phyloP scores from a whole-genome alignment of 2,113 vertebrate species.

The Erythrolamprus reginae region DNA sequence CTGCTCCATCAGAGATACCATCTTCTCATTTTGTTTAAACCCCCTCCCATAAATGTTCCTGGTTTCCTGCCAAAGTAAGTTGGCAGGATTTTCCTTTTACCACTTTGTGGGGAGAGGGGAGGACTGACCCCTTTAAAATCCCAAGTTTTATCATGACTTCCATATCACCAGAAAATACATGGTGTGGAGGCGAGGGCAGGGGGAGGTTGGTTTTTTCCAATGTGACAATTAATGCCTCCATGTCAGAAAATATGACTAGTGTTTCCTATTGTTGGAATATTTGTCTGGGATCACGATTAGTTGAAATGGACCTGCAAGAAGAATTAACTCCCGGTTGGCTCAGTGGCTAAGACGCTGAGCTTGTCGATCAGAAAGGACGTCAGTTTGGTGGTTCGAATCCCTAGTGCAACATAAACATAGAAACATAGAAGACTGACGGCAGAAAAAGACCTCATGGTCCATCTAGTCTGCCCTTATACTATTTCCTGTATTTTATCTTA shows the following conservation, averaged over 20 bases:
- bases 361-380: too few species aligned
- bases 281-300: not conserved
- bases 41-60: not conserved
- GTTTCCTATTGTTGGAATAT: not conserved
- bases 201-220: not conserved
- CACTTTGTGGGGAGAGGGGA: not conserved
- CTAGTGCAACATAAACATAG: too few species aligned
- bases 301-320: not conserved
- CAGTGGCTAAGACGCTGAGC: too few species aligned
- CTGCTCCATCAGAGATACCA: not conserved
- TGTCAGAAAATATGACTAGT: not conserved
- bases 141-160: not conserved
- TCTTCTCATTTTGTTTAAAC: not conserved
- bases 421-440: too few species aligned
- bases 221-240: not conserved
- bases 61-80: not conserved
- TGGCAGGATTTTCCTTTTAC: not conserved
- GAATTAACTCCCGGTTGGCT: not conserved
- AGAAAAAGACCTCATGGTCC: too few species aligned
- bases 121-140: not conserved
- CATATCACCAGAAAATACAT: not conserved
- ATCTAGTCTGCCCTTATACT: too few species aligned
- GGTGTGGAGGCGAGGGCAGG: not conserved
- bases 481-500: too few species aligned
- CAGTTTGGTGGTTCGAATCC: too few species aligned